Conservation (phyloP, 2,797 vertebrate species). For the Amniataba percoides region DNA sequence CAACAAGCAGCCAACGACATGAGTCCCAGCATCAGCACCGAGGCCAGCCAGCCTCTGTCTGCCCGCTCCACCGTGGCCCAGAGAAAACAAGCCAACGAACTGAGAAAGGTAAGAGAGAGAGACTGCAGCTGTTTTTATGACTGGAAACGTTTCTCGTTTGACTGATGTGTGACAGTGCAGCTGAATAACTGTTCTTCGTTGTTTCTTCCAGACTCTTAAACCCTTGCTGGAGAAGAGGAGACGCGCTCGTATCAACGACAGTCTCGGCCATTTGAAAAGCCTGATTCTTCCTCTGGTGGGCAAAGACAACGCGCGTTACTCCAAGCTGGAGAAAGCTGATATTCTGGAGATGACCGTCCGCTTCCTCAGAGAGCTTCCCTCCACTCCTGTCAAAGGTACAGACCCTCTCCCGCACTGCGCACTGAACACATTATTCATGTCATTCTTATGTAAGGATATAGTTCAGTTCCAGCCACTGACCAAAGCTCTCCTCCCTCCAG, state of each 20-base stretch:
- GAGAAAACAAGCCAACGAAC: conserved; percentile 86
- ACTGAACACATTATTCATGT: fast-evolving
- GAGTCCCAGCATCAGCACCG: conserved; percentile 79
- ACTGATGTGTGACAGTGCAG: background rate
- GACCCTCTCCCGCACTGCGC: background rate
- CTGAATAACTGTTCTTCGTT: conserved; percentile 29
- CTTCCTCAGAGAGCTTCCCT: conserved; percentile 88
- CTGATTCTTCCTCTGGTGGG: conserved; percentile 90
- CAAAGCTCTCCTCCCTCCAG: conserved; percentile 47
- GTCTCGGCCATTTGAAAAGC: conserved; percentile 88
- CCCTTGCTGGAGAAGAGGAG: conserved; percentile 88
- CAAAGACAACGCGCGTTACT: conserved; percentile 88
- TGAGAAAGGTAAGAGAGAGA: conserved; percentile 89
- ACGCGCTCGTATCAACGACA: conserved; percentile 91
- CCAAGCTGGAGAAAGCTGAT: conserved; percentile 92
- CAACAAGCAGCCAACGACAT: conserved; percentile 65
- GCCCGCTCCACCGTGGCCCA: conserved; percentile 84
- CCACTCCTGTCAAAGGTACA: conserved; percentile 80
- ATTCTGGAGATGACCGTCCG: conserved; percentile 93
- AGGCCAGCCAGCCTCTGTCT: conserved; percentile 65
- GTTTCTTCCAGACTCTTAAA: conserved; percentile 85
- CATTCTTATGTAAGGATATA: background rate
- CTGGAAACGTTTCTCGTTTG: background rate
- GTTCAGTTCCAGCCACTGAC: conserved; percentile 20
- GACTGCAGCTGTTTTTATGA: background rate